These are phyloP conservation scores for Rhipidura dahli DNA, from an alignment of 2,113 vertebrate genomes.

Conservation along the genomic window DNA sequence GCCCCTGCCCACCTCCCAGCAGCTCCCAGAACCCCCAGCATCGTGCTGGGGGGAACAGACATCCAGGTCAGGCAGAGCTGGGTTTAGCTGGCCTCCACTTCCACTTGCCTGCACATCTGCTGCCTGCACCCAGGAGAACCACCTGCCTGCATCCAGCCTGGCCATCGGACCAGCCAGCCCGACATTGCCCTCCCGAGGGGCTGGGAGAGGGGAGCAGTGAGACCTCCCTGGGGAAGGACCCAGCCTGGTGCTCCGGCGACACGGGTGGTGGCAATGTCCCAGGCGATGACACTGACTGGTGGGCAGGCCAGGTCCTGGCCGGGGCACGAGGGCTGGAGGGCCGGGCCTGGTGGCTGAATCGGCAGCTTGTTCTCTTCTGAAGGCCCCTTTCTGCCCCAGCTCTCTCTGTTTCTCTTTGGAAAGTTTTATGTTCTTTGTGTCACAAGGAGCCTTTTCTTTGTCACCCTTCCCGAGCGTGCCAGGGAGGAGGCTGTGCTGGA, in stretches of 20 bases:
- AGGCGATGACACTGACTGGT: background rate
- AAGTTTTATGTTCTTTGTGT: constrained; percentile 39
- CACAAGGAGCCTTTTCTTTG: constrained; percentile 59
- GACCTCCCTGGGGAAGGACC: background rate
- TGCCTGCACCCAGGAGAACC: background rate
- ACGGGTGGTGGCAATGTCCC: background rate
- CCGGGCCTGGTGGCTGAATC: background rate
- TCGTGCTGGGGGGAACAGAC: background rate
- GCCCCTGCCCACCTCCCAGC: background rate
- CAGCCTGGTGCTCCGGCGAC: accelerated
- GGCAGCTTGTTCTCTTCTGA: constrained; percentile 21
- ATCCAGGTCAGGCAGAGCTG: background rate
- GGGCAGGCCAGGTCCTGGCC: background rate
- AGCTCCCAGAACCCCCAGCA: background rate
- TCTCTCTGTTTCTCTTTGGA: constrained; percentile 55
- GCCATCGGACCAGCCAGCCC: accelerated
- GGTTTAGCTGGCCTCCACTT: background rate
- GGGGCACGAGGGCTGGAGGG: background rate
- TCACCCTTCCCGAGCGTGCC: background rate
- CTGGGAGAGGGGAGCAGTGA: background rate
- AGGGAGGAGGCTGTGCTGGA: background rate
- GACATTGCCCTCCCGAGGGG: accelerated
- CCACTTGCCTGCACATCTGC: background rate
- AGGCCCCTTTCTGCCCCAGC: background rate
- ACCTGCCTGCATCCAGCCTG: background rate